These are phyloP conservation scores for Lithosia quadra DNA, from an alignment of 2,888 invertebrate genomes.

Conservation along the genomic window DNA sequence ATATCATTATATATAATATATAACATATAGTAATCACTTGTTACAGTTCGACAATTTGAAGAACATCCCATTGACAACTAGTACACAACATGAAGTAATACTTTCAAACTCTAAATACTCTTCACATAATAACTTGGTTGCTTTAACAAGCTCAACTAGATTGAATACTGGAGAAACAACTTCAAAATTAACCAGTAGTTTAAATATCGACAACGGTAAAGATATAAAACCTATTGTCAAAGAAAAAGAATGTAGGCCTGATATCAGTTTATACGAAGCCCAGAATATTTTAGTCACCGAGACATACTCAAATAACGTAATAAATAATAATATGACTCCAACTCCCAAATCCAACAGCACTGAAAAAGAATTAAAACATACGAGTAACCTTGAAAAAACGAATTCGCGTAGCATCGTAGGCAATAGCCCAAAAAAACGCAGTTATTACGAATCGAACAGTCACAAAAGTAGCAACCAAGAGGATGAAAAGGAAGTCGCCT, in stretches of 20 bases:
- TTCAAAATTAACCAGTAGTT: neutral
- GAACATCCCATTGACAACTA: neutral
- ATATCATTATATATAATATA: neutral
- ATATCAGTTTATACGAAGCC: neutral
- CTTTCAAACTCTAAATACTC: conserved; percentile 7
- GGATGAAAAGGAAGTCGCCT: neutral
- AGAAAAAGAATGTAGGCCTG: neutral
- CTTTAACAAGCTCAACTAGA: neutral
- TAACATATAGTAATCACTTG: neutral
- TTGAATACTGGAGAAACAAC: neutral
- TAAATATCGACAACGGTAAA: neutral
- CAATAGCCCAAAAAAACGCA: neutral
- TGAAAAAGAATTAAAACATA: conserved; percentile 2
- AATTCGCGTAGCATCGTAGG: neutral
- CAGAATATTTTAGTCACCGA: neutral
- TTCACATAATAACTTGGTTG: neutral
- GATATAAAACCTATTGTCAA: neutral
- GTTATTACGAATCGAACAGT: neutral
- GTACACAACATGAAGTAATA: neutral
- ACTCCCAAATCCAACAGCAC: neutral
- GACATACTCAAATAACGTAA: neutral
- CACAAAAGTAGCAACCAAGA: neutral
- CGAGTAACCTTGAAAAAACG: neutral
- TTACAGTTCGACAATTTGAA: conserved; percentile 6
- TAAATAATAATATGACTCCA: neutral